phyloP scores from a whole-genome alignment of 2,113 vertebrate genomes.

The Esox niger region DNA sequence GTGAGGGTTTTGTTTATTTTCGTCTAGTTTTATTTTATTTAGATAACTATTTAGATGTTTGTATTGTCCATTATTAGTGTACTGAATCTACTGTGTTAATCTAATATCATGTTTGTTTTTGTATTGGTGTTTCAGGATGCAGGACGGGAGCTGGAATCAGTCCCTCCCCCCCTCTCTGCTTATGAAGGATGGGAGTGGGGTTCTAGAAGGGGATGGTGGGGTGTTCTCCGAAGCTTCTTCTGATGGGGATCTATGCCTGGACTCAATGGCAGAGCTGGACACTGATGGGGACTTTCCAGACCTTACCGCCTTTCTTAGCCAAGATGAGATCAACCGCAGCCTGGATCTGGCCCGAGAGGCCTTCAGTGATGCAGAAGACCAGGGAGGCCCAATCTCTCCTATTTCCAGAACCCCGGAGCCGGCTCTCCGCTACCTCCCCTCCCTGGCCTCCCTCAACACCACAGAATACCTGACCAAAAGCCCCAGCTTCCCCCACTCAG shows the following conservation, averaged over 20 bases:
- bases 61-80: conserved; percentile 13
- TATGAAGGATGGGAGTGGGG: conserved; percentile 66
- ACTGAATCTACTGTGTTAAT: neutral
- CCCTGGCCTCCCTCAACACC: conserved; percentile 26
- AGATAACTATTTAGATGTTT: conserved; percentile 4
- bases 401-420: conserved; percentile 56
- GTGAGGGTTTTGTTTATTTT: neutral
- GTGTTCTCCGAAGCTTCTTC: conserved; percentile 79
- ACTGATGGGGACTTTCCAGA: conserved; percentile 76
- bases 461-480: conserved; percentile 53
- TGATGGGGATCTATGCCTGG: conserved; percentile 76
- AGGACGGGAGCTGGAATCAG: conserved; percentile 77
- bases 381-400: conserved; percentile 54
- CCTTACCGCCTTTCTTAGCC: conserved; percentile 89
- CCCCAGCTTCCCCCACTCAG: conserved; percentile 22
- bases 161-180: conserved; percentile 71
- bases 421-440: conserved; percentile 51
- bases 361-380: conserved; percentile 69
- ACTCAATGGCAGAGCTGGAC: conserved; percentile 77
- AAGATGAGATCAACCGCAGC: conserved; percentile 90
- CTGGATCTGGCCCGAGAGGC: conserved; percentile 89
- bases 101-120: conserved; percentile 5
- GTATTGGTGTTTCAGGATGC: conserved; percentile 75
- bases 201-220: conserved; percentile 59
- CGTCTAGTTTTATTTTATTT: neutral